Conservation (phyloP, 1,140 invertebrate species). For the Leptopilina boulardi region DNA sequence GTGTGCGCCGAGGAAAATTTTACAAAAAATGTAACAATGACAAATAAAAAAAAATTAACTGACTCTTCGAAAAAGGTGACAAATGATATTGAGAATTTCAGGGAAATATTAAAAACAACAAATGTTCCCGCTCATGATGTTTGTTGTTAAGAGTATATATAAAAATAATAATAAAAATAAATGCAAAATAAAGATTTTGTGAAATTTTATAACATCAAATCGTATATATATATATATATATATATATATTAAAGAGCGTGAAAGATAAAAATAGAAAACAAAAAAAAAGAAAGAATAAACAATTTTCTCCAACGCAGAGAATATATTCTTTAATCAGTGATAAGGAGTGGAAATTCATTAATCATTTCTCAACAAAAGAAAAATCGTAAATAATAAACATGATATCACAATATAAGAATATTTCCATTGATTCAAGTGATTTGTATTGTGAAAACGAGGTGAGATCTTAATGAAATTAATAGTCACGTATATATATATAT, state of each 20-base stretch:
- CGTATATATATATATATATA: no score
- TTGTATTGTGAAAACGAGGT: background rate
- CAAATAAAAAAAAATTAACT: background rate
- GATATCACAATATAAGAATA: slow-evolving; percentile 5
- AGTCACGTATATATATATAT: no score
- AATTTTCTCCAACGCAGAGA: background rate
- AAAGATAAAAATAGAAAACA: background rate
- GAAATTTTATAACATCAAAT: background rate
- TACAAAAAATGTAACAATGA: background rate
- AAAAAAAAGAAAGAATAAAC: background rate
- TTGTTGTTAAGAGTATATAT: background rate
- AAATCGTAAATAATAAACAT: background rate
- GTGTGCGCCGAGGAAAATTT: background rate
- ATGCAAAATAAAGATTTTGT: background rate
- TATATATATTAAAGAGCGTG: background rate
- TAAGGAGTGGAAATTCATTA: slow-evolving; percentile 17
- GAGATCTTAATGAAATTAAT: background rate
- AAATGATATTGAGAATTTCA: slow-evolving; percentile 15
- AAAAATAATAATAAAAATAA: background rate
- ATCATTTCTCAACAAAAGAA: background rate
- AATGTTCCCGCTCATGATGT: background rate
- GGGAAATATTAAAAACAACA: background rate
- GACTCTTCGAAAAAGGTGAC: background rate
- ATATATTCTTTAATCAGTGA: slow-evolving; percentile 8
- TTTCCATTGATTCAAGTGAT: background rate